phyloP scores from a whole-genome alignment of 2,888 invertebrate genomes.

The Acrobeloides nanus region DNA sequence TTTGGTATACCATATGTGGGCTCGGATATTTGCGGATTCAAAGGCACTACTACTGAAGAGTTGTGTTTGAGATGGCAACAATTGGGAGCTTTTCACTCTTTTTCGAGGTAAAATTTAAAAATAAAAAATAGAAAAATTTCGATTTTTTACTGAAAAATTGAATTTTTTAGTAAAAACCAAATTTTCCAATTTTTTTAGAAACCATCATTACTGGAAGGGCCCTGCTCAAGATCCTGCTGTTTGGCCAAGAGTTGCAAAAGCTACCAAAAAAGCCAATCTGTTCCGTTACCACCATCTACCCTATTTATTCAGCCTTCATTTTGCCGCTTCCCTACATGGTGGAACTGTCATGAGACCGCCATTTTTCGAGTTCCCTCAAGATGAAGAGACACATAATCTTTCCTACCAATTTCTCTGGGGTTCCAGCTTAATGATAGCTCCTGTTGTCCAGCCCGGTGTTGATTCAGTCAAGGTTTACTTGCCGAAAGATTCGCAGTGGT shows the following conservation, averaged over 20 bases:
- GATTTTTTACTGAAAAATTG: neutral
- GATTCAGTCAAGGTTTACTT: slow-evolving; percentile 45
- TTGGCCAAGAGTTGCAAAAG: slow-evolving; percentile 35
- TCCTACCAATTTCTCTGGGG: slow-evolving; percentile 45
- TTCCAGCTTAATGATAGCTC: slow-evolving; percentile 24
- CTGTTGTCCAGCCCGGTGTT: slow-evolving; percentile 16
- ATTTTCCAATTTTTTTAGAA: slow-evolving; percentile 5
- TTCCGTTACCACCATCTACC: slow-evolving; percentile 37
- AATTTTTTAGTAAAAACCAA: neutral
- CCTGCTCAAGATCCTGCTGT: slow-evolving; percentile 35
- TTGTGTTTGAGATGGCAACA: slow-evolving; percentile 60
- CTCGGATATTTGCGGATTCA: slow-evolving; percentile 58
- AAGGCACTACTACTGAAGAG: slow-evolving; percentile 44
- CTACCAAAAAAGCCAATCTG: slow-evolving; percentile 29
- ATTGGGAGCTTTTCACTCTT: slow-evolving; percentile 64
- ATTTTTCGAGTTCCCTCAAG: slow-evolving; percentile 44
- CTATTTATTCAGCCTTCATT: slow-evolving; percentile 39
- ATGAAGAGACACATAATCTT: slow-evolving; percentile 25
- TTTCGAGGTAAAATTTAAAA: slow-evolving; percentile 34
- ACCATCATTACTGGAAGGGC: slow-evolving; percentile 27
- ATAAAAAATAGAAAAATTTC: neutral
- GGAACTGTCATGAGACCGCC: slow-evolving; percentile 40
- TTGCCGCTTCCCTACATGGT: slow-evolving; percentile 30
- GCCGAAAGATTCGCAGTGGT: slow-evolving; percentile 51
- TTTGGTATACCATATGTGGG: slow-evolving; percentile 47